These are phyloP conservation scores for Cosmia trapezina DNA, from an alignment of 2,888 invertebrate genomes.

Conservation along the genomic window DNA sequence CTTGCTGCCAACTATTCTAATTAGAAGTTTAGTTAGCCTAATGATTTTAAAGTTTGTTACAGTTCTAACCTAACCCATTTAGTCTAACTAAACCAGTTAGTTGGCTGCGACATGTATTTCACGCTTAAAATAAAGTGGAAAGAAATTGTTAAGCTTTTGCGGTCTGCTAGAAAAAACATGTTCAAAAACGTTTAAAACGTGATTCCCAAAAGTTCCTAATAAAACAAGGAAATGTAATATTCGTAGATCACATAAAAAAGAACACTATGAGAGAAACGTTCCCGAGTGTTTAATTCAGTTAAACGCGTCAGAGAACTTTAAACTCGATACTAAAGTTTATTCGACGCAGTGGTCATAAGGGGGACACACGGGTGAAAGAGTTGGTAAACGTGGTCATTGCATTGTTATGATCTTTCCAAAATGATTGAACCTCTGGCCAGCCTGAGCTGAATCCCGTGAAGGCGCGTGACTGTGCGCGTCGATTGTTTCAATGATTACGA, in stretches of 20 bases:
- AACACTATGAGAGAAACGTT: constrained; percentile 55
- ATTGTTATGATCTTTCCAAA: background rate
- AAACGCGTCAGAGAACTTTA: constrained; percentile 71
- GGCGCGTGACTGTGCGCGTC: background rate
- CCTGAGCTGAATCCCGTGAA: background rate
- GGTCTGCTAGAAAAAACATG: background rate
- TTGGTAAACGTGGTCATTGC: constrained; percentile 4
- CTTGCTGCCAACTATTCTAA: too few species aligned
- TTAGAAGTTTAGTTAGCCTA: too few species aligned
- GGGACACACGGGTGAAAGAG: constrained; percentile 52
- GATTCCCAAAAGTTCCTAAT: background rate
- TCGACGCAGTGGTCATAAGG: constrained; percentile 69
- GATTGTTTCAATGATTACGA: background rate
- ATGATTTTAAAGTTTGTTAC: too few species aligned
- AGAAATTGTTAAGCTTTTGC: background rate
- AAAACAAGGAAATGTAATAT: background rate
- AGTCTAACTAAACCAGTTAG: too few species aligned
- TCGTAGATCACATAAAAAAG: constrained; percentile 51
- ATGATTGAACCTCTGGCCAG: background rate
- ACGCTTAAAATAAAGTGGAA: too few species aligned
- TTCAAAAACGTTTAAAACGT: background rate
- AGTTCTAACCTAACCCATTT: too few species aligned
- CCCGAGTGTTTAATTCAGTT: constrained; percentile 74
- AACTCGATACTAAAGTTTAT: constrained; percentile 76
- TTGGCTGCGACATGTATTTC: too few species aligned